phyloP scores from a whole-genome alignment of 2,888 invertebrate genomes.

The Chaetogeoica ovagalla region DNA sequence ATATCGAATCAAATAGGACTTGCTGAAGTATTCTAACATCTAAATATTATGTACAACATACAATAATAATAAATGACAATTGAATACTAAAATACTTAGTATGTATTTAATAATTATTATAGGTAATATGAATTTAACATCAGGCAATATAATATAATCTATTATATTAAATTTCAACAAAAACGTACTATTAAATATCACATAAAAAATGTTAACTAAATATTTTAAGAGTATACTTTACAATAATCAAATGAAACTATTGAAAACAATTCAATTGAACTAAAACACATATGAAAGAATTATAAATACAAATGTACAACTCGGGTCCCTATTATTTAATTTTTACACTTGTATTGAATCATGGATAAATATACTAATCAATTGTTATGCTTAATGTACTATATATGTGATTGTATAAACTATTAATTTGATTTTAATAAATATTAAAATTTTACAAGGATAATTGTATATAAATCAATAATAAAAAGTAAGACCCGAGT shows the following conservation, averaged over 20 bases:
- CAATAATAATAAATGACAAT: neutral
- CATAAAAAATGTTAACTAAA: conserved; percentile 24
- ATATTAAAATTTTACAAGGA: neutral
- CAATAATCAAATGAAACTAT: conserved; percentile 1
- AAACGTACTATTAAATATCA: conserved; percentile 40
- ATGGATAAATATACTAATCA: neutral
- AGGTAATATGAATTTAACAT: conserved; percentile 22
- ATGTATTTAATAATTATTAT: neutral
- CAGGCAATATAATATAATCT: conserved; percentile 9
- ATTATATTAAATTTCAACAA: conserved; percentile 23
- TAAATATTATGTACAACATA: conserved; percentile 16
- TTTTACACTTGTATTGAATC: neutral
- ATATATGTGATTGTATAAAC: neutral
- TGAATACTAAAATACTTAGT: conserved; percentile 15
- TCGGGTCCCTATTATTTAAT: neutral
- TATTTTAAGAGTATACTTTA: neutral
- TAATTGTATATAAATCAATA: neutral
- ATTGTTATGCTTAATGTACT: neutral
- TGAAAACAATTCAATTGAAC: conserved; percentile 1
- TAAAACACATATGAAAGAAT: neutral
- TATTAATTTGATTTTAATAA: neutral
- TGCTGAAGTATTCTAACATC: neutral
- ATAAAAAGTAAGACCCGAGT: neutral
- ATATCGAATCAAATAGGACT: neutral
- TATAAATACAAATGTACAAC: neutral